phyloP scores from a whole-genome alignment of 2,888 invertebrate species.

The Patella pellucida region DNA sequence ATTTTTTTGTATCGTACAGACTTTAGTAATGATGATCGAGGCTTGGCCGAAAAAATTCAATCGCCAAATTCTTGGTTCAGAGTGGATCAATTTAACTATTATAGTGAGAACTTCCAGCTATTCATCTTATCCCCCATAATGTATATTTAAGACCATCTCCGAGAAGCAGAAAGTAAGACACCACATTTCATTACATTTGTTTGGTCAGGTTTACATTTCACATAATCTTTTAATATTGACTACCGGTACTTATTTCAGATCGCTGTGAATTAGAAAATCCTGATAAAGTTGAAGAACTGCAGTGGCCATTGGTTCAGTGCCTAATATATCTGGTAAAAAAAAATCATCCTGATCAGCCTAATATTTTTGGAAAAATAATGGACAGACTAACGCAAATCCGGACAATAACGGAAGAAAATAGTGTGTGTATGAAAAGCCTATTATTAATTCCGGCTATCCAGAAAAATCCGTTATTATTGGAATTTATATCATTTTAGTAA shows the following conservation, averaged over 20 bases:
- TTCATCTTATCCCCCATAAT: no score
- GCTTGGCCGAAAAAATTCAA: no score
- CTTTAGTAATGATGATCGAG: no score
- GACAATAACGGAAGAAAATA: conserved; percentile 46
- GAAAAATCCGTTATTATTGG: conserved; percentile 45
- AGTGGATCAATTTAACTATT: no score
- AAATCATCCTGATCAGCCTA: conserved; percentile 23
- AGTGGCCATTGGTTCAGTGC: conserved; percentile 42
- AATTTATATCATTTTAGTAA: conserved; percentile 19
- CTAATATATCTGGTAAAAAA: conserved; percentile 37
- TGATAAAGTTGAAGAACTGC: conserved; percentile 45
- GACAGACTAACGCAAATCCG: conserved; percentile 39
- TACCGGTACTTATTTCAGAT: conserved; percentile 40
- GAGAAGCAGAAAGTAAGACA: no score
- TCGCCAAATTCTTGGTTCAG: no score
- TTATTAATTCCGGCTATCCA: conserved; percentile 45
- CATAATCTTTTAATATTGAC: background rate
- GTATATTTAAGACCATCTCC: no score
- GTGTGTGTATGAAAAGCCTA: conserved; percentile 36
- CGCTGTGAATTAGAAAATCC: conserved; percentile 42
- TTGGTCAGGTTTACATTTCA: background rate
- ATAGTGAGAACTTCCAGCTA: no score
- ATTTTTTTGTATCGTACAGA: no score
- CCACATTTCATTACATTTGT: no score
- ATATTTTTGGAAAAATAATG: conserved; percentile 41